These are phyloP conservation scores for Achatina immaculata DNA, from an alignment of 1,140 invertebrate genomes.

Conservation along the genomic window DNA sequence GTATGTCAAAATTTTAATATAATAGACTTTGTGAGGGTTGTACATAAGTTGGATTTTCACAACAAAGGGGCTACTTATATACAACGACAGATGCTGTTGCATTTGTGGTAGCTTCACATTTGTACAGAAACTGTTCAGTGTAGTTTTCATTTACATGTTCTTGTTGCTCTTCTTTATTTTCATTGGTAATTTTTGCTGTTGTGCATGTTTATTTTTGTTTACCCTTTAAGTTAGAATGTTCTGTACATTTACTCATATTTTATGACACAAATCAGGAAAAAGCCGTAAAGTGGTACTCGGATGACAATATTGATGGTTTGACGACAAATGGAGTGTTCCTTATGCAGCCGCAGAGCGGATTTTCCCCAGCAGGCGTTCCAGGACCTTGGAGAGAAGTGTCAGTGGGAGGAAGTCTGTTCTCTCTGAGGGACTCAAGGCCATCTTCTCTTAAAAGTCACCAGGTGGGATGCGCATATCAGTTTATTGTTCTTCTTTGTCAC, in stretches of 20 bases:
- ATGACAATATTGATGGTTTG: slow-evolving; percentile 96
- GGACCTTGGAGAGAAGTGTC: slow-evolving; percentile 95
- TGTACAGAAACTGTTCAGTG: too few species aligned
- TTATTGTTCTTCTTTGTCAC: neutral
- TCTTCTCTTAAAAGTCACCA: slow-evolving; percentile 88
- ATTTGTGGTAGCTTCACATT: too few species aligned
- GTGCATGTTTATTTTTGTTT: neutral
- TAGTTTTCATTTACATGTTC: too few species aligned
- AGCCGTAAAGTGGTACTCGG: slow-evolving; percentile 97
- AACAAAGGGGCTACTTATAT: too few species aligned
- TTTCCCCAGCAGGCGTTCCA: slow-evolving; percentile 62
- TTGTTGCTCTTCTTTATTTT: neutral
- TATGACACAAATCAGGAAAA: slow-evolving; percentile 84
- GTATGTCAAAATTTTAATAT: too few species aligned
- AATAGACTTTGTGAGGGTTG: too few species aligned
- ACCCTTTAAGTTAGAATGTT: too few species aligned
- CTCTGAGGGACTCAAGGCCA: slow-evolving; percentile 91
- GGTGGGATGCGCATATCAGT: slow-evolving; percentile 57
- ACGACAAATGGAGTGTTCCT: slow-evolving; percentile 98
- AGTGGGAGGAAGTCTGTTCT: slow-evolving; percentile 96
- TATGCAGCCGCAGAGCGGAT: slow-evolving; percentile 76
- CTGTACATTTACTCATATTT: too few species aligned
- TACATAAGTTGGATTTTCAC: too few species aligned
- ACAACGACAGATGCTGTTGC: too few species aligned
- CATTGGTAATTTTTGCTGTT: neutral